These are phyloP conservation scores for Trichosurus vulpecula DNA, from an alignment of 2,797 vertebrate genomes.

Conservation along the genomic window DNA sequence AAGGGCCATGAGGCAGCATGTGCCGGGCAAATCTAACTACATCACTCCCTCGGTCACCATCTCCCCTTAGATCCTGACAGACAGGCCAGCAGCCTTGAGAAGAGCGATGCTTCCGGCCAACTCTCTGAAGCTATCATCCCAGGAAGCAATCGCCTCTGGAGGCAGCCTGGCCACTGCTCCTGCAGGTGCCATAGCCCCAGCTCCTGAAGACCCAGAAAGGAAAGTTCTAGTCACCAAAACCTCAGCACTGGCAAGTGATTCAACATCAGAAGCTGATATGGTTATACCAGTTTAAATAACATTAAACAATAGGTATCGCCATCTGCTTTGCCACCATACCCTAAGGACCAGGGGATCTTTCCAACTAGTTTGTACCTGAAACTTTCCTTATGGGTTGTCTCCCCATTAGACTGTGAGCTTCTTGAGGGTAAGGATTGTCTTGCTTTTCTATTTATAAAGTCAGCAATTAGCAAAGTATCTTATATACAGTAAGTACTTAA, in stretches of 20 bases:
- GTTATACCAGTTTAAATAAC: too few relatives aligned
- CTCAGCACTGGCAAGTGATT: background rate
- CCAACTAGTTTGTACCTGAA: background rate
- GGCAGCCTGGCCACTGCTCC: background rate
- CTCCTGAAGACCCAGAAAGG: background rate
- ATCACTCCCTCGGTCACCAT: background rate
- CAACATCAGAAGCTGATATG: background rate
- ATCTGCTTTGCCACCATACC: background rate
- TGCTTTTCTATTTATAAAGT: background rate
- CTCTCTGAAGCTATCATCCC: background rate
- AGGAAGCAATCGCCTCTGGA: background rate
- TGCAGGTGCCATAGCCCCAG: background rate
- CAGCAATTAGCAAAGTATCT: background rate
- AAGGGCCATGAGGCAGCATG: background rate
- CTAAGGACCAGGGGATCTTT: background rate
- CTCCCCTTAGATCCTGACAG: background rate
- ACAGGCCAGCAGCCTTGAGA: background rate
- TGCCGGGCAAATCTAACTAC: background rate
- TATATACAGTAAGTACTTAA: background rate
- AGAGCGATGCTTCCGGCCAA: background rate
- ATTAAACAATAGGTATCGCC: too few relatives aligned
- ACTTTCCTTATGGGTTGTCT: background rate
- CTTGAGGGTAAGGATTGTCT: background rate
- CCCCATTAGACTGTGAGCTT: background rate
- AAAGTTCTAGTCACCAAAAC: background rate